Conservation (phyloP, 2,888 invertebrate species). For the Prionchulus punctatus region DNA sequence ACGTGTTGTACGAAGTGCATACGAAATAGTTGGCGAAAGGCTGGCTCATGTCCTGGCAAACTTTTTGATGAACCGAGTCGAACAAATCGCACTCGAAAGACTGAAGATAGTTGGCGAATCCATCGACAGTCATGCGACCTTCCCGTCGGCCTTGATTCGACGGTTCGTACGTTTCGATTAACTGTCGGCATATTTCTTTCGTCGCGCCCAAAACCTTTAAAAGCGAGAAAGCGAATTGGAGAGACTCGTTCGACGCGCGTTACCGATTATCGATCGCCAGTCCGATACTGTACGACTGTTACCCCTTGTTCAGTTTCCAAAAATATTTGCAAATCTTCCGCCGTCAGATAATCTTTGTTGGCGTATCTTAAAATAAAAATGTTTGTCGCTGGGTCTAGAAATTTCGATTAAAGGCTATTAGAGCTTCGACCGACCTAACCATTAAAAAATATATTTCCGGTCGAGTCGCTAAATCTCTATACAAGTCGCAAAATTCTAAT, state of each 20-base stretch:
- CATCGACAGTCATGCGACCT: conserved; percentile 43
- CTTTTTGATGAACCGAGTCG: conserved; percentile 34
- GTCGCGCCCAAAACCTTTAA: too few relatives aligned
- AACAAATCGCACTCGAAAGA: conserved; percentile 42
- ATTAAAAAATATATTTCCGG: conserved; percentile 47
- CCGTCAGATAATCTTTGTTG: conserved; percentile 43
- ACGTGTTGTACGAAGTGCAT: conserved; percentile 42
- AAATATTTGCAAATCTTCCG: conserved; percentile 43
- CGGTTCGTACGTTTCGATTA: conserved; percentile 43
- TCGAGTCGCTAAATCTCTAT: conserved; percentile 45
- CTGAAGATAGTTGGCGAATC: conserved; percentile 36
- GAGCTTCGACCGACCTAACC: conserved; percentile 36
- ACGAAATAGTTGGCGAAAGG: conserved; percentile 42
- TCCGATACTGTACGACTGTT: too few relatives aligned
- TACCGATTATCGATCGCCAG: too few relatives aligned
- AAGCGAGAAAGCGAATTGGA: too few relatives aligned
- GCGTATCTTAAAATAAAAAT: conserved; percentile 37
- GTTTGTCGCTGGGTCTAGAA: background rate
- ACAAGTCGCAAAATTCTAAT: conserved; percentile 43
- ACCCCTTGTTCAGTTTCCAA: conserved; percentile 47
- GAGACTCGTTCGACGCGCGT: too few relatives aligned
- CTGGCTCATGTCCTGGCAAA: conserved; percentile 43
- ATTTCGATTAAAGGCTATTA: background rate
- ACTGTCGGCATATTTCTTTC: conserved; percentile 39
- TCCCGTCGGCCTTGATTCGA: conserved; percentile 40